These are phyloP conservation scores for Paramormyrops kingsleyae DNA, from an alignment of 2,113 vertebrate genomes.

Conservation along the genomic window DNA sequence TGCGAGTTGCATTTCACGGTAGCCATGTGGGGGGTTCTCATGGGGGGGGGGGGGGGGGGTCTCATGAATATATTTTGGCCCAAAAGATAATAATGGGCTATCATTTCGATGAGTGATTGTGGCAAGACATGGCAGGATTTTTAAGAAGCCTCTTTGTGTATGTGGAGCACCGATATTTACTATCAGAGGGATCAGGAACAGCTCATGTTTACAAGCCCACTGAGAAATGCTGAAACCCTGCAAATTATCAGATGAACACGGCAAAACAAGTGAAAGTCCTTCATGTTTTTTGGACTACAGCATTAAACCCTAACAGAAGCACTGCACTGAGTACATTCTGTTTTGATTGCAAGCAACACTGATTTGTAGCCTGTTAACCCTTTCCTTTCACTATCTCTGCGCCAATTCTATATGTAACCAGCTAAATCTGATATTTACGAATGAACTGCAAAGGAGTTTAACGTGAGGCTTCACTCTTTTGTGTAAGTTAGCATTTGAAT, in stretches of 20 bases:
- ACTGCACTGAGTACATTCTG: background rate
- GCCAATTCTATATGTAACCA: background rate
- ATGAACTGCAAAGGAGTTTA: background rate
- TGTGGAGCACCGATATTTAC: background rate
- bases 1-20: background rate
- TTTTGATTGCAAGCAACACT: background rate
- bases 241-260: background rate
- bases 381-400: background rate
- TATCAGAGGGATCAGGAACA: background rate
- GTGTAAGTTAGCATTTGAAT: background rate
- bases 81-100: constrained; percentile 45
- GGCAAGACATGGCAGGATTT: constrained; percentile 20
- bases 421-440: background rate
- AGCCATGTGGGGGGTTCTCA: background rate
- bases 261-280: background rate
- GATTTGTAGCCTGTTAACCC: background rate
- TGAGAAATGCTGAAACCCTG: background rate
- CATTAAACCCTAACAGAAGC: background rate
- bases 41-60: constrained; percentile 26
- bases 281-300: background rate
- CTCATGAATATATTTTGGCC: constrained; percentile 60
- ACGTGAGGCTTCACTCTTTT: background rate
- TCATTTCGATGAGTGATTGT: constrained; percentile 51
- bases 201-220: background rate
- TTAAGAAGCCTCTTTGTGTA: background rate